These are phyloP conservation scores for Drosophila chauvacae DNA, from an alignment of 1,140 invertebrate genomes.

Conservation along the genomic window DNA sequence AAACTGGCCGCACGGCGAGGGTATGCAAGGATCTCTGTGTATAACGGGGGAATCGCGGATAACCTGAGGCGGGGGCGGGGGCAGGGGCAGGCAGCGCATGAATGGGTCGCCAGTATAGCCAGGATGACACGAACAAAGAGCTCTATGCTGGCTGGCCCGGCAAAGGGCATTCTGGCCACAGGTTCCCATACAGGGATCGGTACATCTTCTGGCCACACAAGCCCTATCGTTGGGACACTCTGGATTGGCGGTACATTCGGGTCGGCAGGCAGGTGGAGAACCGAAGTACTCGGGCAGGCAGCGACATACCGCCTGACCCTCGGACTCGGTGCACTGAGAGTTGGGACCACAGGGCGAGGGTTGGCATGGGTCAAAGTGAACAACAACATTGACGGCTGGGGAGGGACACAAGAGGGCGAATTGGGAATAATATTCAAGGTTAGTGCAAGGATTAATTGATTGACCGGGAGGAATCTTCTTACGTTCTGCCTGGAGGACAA, in stretches of 20 bases:
- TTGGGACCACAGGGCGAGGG: constrained; percentile 92
- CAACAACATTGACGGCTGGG: constrained; percentile 72
- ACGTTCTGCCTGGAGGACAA: constrained; percentile 85
- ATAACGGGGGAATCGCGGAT: constrained; percentile 86
- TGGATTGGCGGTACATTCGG: constrained; percentile 93
- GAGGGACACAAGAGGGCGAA: constrained; percentile 37
- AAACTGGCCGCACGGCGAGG: constrained; percentile 91
- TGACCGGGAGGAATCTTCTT: constrained; percentile 46
- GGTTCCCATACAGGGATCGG: constrained; percentile 91
- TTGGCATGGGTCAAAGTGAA: constrained; percentile 86
- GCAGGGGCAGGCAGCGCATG: constrained; percentile 88
- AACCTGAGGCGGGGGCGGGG: constrained; percentile 84
- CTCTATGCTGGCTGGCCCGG: constrained; percentile 90
- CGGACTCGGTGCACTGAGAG: constrained; percentile 88
- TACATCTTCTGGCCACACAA: constrained; percentile 92
- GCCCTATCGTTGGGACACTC: constrained; percentile 92
- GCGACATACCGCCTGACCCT: constrained; percentile 88
- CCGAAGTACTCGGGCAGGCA: constrained; percentile 90
- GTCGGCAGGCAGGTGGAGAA: constrained; percentile 90
- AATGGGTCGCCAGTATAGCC: constrained; percentile 92
- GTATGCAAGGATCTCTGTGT: constrained; percentile 87
- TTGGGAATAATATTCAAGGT: constrained; percentile 54
- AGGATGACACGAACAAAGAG: constrained; percentile 90
- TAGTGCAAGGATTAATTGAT: constrained; percentile 72
- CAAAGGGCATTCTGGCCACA: constrained; percentile 95